A percentile compares a stretch with the other conserved stretches of the same genome.
These are phyloP conservation scores for Mastomys coucha DNA, from an alignment of 2,113 vertebrate genomes.

Conservation along the genomic window DNA sequence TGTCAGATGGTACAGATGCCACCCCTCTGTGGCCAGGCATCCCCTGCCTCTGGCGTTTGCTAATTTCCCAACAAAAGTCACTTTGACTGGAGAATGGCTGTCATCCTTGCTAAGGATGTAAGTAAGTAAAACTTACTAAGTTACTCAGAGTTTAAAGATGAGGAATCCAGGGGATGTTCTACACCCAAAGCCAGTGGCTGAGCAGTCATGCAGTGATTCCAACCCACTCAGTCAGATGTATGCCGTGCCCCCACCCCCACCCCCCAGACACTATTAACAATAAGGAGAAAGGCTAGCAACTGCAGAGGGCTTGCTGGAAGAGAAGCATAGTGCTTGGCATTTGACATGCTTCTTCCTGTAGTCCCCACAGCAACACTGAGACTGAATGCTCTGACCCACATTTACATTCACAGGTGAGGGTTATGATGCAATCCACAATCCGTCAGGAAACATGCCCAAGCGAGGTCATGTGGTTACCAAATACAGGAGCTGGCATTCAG, in stretches of 20 bases:
- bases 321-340: background rate
- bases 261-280: background rate
- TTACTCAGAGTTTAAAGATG: background rate
- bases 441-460: background rate
- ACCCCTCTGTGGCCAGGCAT: background rate
- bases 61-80: background rate
- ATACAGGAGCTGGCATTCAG: background rate
- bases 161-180: background rate
- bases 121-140: background rate
- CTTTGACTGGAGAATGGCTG: background rate
- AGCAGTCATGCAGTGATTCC: background rate
- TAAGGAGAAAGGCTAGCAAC: background rate
- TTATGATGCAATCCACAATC: background rate
- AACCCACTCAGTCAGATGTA: background rate
- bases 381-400: background rate
- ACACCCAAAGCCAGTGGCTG: background rate
- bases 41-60: conserved; percentile 3
- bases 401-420: background rate
- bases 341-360: background rate
- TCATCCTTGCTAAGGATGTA: too few relatives aligned
- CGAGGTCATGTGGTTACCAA: background rate
- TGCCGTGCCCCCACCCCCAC: too few relatives aligned
- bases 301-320: background rate
- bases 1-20: background rate
- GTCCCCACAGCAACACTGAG: background rate